These are phyloP conservation scores for Phylloscopus trochiloides DNA, from an alignment of 2,113 vertebrate species.

Conservation along the genomic window DNA sequence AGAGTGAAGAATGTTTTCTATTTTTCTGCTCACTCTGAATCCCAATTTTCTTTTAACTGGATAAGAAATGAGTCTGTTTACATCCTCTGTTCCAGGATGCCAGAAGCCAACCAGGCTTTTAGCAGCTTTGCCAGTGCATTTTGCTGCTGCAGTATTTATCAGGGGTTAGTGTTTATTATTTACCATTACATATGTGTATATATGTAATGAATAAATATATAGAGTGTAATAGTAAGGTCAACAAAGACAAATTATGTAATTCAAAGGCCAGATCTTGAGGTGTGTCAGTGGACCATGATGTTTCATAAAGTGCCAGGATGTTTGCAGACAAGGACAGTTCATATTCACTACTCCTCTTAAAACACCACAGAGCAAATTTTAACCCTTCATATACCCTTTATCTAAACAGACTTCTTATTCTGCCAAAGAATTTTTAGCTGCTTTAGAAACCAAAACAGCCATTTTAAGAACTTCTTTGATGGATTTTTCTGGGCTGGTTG, in stretches of 20 bases:
- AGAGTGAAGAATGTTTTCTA: neutral
- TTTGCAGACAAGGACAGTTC: neutral
- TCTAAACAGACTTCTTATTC: neutral
- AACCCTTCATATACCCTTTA: neutral
- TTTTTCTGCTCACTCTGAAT: neutral
- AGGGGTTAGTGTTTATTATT: neutral
- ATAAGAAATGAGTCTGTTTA: neutral
- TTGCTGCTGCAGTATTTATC: neutral
- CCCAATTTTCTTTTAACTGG: neutral
- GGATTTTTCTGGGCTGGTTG: neutral
- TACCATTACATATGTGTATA: neutral
- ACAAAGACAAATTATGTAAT: neutral
- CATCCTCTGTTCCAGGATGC: neutral
- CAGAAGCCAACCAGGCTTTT: neutral
- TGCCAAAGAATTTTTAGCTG: conserved; percentile 32
- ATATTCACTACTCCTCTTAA: neutral
- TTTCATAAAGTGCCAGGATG: neutral
- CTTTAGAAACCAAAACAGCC: neutral
- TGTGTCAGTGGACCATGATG: neutral
- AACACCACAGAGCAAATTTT: neutral
- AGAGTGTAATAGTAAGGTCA: neutral
- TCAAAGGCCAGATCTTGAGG: neutral
- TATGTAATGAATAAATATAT: neutral
- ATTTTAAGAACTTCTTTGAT: neutral
- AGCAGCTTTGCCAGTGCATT: neutral